Conservation (phyloP, 2,113 vertebrate genomes). For the Cryptomyrus ogoouensis region DNA sequence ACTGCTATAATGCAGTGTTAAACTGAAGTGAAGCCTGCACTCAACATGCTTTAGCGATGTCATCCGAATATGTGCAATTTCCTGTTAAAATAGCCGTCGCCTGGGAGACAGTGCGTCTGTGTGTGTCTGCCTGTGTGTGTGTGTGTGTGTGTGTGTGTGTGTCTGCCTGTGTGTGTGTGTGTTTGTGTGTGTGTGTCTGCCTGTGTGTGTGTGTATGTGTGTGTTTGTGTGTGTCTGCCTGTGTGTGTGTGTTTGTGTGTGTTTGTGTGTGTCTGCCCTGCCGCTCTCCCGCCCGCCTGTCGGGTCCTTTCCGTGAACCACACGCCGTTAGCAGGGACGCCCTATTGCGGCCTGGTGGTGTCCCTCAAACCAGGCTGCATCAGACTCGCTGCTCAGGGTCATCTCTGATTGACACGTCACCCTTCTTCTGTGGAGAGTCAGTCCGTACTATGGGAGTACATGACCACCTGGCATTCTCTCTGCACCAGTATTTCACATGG, state of each 20-base stretch:
- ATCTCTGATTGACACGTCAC: too few relatives aligned
- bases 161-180: neutral
- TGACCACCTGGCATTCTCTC: accelerated
- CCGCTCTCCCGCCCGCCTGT: neutral
- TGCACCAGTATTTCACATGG: too few relatives aligned
- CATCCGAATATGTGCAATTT: neutral
- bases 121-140: neutral
- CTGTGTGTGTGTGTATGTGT: too few relatives aligned
- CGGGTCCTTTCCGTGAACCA: neutral
- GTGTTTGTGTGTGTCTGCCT: too few relatives aligned
- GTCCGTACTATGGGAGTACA: too few relatives aligned
- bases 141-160: neutral
- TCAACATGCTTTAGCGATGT: neutral
- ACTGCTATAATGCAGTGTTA: neutral
- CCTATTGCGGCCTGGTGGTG: neutral
- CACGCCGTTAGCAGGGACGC: neutral
- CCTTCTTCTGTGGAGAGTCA: too few relatives aligned
- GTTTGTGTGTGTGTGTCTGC: too few relatives aligned
- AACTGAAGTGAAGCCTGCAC: neutral
- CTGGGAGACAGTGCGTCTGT: neutral
- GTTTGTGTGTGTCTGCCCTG: too few relatives aligned
- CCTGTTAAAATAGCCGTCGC: neutral
- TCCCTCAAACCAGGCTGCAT: neutral
- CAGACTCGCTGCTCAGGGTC: too few relatives aligned
- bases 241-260: too few relatives aligned